Evolutionary conservation across 2,797 vertebrate genomes (phyloP).

Genomic region (Gymnothorax reevesii): DNA sequence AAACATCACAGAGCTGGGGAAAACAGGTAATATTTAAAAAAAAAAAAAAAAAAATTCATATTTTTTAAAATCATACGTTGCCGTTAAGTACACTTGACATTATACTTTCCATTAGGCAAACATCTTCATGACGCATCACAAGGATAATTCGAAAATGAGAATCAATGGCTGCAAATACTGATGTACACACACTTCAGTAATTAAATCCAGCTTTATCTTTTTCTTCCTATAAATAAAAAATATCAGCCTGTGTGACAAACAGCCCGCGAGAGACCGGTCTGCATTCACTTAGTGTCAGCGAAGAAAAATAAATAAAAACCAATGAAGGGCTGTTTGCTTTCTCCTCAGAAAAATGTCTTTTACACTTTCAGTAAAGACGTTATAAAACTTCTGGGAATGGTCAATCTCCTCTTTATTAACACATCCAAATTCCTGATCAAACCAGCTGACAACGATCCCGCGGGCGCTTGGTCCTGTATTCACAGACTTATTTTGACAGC

Average conservation of each 20-base stretch:
- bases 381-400: not conserved
- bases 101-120: too few species aligned
- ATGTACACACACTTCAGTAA: not conserved
- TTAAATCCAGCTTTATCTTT: not conserved
- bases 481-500: not conserved
- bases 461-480: too few species aligned
- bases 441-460: not conserved
- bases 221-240: not conserved
- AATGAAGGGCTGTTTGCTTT: not conserved
- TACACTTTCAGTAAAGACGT: not conserved
- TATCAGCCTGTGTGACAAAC: not conserved
- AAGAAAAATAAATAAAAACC: not conserved
- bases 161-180: too few species aligned
- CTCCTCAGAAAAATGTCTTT: not conserved
- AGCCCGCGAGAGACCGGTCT: not conserved
- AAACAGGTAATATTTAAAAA: too few species aligned
- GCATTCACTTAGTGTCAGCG: not conserved
- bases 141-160: too few species aligned
- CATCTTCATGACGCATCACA: too few species aligned
- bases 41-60: too few species aligned
- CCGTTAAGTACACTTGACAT: too few species aligned
- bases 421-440: not conserved
- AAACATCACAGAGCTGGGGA: not conserved
- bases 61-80: too few species aligned
- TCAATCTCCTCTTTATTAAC: not conserved